Evolutionary conservation across 2,888 invertebrate species (phyloP).

Genomic region (Micoletzkya japonica): DNA sequence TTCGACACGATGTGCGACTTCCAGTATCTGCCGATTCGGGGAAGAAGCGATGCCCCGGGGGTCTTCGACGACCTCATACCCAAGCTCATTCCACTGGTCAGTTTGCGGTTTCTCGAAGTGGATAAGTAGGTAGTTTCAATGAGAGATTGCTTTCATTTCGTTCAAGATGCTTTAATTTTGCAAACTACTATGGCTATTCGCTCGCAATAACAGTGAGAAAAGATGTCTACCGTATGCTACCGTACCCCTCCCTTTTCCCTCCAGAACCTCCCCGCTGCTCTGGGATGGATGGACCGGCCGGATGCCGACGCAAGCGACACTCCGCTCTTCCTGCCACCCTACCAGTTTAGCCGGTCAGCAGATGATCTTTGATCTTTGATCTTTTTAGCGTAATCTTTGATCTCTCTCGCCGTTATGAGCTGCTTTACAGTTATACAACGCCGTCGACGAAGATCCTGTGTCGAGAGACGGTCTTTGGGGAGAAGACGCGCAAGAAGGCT

Average conservation of each 20-base stretch:
- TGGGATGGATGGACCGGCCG: conserved; percentile 63
- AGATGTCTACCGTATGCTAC: too few relatives aligned
- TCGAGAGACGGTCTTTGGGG: conserved; percentile 46
- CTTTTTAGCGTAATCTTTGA: background rate
- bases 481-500: conserved; percentile 37
- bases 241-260: background rate
- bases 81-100: conserved; percentile 46
- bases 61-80: conserved; percentile 43
- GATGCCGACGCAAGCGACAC: conserved; percentile 33
- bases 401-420: background rate
- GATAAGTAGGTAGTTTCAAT: too few relatives aligned
- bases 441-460: conserved; percentile 53
- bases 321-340: conserved; percentile 57
- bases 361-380: background rate
- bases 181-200: background rate
- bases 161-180: background rate
- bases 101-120: too few relatives aligned
- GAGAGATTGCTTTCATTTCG: background rate
- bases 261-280: conserved; percentile 40
- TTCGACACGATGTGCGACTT: conserved; percentile 77
- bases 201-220: background rate
- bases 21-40: conserved; percentile 80
- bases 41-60: conserved; percentile 11
- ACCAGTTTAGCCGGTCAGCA: conserved; percentile 51
- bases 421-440: conserved; percentile 42